These are phyloP conservation scores for Caenorhabditis angaria DNA, from an alignment of 2,888 invertebrate genomes.

Conservation along the genomic window DNA sequence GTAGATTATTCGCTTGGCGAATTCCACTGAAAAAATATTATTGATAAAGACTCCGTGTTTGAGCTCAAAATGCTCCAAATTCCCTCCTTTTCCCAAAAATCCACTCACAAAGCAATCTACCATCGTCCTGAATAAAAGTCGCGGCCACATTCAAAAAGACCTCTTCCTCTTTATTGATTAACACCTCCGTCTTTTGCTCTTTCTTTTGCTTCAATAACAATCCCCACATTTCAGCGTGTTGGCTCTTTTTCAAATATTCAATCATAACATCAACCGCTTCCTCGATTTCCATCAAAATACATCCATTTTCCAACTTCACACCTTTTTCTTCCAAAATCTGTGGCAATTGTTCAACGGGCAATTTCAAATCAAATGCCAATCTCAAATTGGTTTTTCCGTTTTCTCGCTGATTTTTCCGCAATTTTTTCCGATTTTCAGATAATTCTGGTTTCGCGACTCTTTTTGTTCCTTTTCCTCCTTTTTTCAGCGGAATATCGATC, in stretches of 20 bases:
- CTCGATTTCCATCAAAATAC: constrained; percentile 15
- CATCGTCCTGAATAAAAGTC: constrained; percentile 15
- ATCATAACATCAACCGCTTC: constrained; percentile 41
- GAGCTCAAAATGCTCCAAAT: too few species aligned
- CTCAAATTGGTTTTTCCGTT: constrained; percentile 17
- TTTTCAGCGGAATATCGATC: constrained; percentile 12
- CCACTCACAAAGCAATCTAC: too few species aligned
- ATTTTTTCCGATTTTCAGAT: background rate
- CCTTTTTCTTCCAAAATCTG: constrained; percentile 29
- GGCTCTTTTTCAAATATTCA: constrained; percentile 22
- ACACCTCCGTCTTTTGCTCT: constrained; percentile 10
- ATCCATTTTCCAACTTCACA: constrained; percentile 9
- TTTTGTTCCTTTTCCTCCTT: constrained; percentile 7
- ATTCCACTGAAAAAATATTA: too few species aligned
- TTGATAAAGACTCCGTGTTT: too few species aligned
- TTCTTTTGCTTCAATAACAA: constrained; percentile 17
- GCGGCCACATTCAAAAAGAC: constrained; percentile 32
- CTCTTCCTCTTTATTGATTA: constrained; percentile 30
- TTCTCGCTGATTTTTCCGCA: background rate
- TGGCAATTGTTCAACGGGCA: constrained; percentile 15
- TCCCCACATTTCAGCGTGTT: constrained; percentile 32
- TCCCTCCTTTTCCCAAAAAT: too few species aligned
- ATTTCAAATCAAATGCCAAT: constrained; percentile 31
- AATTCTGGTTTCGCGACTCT: constrained; percentile 6
- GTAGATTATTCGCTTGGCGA: too few species aligned